phyloP scores from a whole-genome alignment of 2,888 invertebrate species.

The Autographa gamma region DNA sequence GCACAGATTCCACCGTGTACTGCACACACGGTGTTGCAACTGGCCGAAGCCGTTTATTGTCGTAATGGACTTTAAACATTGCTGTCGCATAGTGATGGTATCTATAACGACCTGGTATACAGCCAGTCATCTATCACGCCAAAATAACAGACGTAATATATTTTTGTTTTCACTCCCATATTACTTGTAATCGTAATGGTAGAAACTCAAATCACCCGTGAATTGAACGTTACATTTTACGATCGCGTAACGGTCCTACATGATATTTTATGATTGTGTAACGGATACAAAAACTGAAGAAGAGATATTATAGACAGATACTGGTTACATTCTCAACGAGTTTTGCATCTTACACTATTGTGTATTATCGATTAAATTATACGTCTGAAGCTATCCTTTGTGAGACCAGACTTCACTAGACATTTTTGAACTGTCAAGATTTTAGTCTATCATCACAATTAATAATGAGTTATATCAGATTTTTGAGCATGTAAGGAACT shows the following conservation, averaged over 20 bases:
- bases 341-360: slow-evolving; percentile 15
- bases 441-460: neutral
- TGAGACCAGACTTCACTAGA: neutral
- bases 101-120: neutral
- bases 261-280: slow-evolving; percentile 23
- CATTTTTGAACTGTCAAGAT: neutral
- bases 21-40: slow-evolving; percentile 20
- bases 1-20: neutral
- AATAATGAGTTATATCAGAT: neutral
- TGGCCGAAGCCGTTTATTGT: slow-evolving; percentile 39
- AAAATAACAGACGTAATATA: slow-evolving; percentile 5
- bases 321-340: slow-evolving; percentile 1
- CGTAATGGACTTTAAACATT: slow-evolving; percentile 29
- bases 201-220: slow-evolving; percentile 22
- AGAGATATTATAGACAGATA: neutral
- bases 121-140: slow-evolving; percentile 8
- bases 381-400: neutral
- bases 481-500: neutral
- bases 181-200: slow-evolving; percentile 11
- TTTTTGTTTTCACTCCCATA: neutral
- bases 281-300: slow-evolving; percentile 15
- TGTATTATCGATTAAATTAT: neutral
- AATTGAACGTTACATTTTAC: slow-evolving; percentile 26
- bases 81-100: slow-evolving; percentile 5
- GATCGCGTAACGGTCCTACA: slow-evolving; percentile 22